Percentiles rank a stretch among this genome's conserved stretches.
Conservation (phyloP, 2,113 vertebrate species). For the Leucoraja erinaceus region DNA sequence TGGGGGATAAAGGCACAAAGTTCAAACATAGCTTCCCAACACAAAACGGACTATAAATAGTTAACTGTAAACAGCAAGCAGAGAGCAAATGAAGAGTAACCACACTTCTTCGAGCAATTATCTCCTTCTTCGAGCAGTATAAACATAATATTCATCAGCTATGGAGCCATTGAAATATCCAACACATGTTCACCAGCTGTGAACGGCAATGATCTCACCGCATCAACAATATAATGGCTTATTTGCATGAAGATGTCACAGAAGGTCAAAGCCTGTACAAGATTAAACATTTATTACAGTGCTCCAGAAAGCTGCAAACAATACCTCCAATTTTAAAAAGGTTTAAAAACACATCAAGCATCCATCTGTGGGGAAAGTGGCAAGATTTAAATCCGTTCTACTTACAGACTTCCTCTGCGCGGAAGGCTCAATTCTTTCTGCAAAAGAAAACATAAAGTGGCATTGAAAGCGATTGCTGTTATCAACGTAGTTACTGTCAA, state of each 20-base stretch:
- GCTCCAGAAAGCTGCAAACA: not conserved
- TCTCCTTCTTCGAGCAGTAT: not conserved
- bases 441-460: slow-evolving; percentile 48
- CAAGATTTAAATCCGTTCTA: slow-evolving; percentile 48
- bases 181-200: not conserved
- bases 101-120: slow-evolving; percentile 2
- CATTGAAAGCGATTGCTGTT: slow-evolving; percentile 41
- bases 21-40: too few species aligned
- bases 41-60: slow-evolving; percentile 5
- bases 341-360: not conserved
- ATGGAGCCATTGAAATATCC: too few species aligned
- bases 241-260: not conserved
- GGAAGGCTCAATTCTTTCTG: slow-evolving; percentile 98
- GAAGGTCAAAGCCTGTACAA: not conserved
- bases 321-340: not conserved
- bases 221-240: not conserved
- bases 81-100: not conserved
- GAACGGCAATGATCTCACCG: not conserved
- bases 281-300: not conserved
- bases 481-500: not conserved
- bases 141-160: not conserved
- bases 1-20: too few species aligned
- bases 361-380: not conserved
- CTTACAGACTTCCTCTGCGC: slow-evolving; percentile 95
- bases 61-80: slow-evolving; percentile 19